Evolutionary conservation across 1,140 invertebrate species (phyloP).

Genomic region (Paracyclopina nana): DNA sequence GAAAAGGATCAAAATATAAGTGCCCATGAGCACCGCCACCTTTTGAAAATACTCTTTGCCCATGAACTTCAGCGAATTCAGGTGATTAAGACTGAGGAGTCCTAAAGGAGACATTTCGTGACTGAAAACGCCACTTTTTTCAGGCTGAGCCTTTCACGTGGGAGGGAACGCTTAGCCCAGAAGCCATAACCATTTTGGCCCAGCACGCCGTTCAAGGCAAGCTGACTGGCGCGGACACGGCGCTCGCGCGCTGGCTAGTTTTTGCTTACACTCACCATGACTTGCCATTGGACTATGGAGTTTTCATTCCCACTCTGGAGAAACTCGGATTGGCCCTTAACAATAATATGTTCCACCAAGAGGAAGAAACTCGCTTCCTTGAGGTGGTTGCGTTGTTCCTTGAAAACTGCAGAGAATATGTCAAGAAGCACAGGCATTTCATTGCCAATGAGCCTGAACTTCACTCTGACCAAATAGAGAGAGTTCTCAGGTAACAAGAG

Average conservation of each 20-base stretch:
- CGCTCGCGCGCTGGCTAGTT: conserved; percentile 13
- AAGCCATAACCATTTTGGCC: conserved; percentile 11
- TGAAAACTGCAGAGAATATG: conserved; percentile 3
- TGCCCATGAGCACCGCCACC: conserved; percentile 7
- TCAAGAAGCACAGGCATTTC: conserved; percentile 9
- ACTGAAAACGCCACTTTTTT: neutral
- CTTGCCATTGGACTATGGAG: conserved; percentile 11
- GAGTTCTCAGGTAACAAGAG: conserved; percentile 12
- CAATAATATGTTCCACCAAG: conserved; percentile 3
- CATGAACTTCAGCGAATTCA: conserved; percentile 5
- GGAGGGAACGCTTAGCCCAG: conserved; percentile 5
- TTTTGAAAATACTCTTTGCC: conserved; percentile 10
- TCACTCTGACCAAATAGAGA: conserved; percentile 9
- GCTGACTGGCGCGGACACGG: conserved; percentile 15
- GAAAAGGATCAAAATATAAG: conserved; percentile 5
- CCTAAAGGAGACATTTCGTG: neutral
- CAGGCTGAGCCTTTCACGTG: conserved; percentile 12
- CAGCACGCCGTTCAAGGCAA: conserved; percentile 17
- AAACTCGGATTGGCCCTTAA: conserved; percentile 10
- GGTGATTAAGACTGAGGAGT: neutral
- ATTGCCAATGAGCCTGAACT: conserved; percentile 7
- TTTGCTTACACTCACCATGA: conserved; percentile 16
- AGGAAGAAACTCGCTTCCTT: conserved; percentile 9
- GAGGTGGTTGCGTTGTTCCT: conserved; percentile 3
- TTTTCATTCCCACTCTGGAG: conserved; percentile 13